Evolutionary conservation across 2,888 invertebrate species (phyloP).

Genomic region (Neuroscelio doddi): DNA sequence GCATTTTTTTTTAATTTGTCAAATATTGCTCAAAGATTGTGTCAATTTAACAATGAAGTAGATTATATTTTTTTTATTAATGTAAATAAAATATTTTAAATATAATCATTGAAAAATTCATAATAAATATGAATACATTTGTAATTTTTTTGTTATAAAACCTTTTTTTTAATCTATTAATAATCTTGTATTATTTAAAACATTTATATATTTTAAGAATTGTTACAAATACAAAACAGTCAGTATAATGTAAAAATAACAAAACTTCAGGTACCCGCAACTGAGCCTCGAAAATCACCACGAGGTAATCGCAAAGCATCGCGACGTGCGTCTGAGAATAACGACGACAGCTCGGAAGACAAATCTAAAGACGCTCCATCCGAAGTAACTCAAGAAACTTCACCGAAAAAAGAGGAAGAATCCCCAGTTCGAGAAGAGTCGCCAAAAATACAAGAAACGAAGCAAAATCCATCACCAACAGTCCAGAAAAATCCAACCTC

Average conservation of each 20-base stretch:
- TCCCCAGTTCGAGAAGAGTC: conserved; percentile 40
- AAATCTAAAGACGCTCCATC: conserved; percentile 61
- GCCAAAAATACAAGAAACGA: conserved; percentile 53
- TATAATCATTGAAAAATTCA: too few species aligned
- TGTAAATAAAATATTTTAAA: too few species aligned
- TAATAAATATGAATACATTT: too few species aligned
- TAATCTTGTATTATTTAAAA: too few species aligned
- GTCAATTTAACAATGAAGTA: too few species aligned
- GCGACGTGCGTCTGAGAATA: conserved; percentile 79
- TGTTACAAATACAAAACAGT: too few species aligned
- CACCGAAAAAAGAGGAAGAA: conserved; percentile 45
- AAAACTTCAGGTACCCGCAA: conserved; percentile 28
- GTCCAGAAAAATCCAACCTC: conserved; percentile 55
- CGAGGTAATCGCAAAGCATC: conserved; percentile 77
- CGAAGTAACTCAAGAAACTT: conserved; percentile 33
- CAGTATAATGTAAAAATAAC: too few species aligned
- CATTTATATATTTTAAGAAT: too few species aligned
- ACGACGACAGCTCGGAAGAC: conserved; percentile 78
- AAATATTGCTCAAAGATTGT: too few species aligned
- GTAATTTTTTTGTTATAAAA: too few species aligned
- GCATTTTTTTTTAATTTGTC: background rate
- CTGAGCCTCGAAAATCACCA: conserved; percentile 76
- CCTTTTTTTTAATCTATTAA: too few species aligned
- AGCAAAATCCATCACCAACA: conserved; percentile 27
- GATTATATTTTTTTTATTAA: background rate